Conservation (phyloP, 2,797 vertebrate genomes). For the Hylomyscus alleni region DNA sequence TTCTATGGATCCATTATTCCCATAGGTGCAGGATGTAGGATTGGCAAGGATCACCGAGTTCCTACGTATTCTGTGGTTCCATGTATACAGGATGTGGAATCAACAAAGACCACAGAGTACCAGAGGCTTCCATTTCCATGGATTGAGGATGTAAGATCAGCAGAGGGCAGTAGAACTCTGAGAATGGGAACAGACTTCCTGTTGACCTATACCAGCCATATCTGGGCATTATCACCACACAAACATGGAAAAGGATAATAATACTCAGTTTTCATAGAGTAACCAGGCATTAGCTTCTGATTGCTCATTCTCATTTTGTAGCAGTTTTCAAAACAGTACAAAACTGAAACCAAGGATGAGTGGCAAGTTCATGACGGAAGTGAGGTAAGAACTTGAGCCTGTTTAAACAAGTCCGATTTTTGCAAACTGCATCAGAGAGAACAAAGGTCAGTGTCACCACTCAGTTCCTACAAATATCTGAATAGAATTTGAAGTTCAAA, state of each 20-base stretch:
- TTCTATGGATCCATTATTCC: not conserved
- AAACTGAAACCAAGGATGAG: constrained; percentile 31
- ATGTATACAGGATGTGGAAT: not conserved
- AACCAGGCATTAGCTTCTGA: not conserved
- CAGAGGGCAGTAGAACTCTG: constrained; percentile 23
- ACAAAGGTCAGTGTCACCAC: not conserved
- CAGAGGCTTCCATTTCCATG: not conserved
- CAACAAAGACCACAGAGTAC: not conserved
- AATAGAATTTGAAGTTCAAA: constrained; percentile 18
- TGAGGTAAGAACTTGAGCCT: not conserved
- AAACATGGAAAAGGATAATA: not conserved
- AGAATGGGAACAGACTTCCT: not conserved
- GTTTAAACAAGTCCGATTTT: not conserved
- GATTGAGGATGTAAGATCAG: not conserved
- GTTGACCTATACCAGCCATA: accelerated
- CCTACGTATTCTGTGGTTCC: not conserved
- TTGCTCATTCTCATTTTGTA: not conserved
- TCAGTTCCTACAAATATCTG: not conserved
- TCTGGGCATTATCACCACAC: not conserved
- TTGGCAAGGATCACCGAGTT: not conserved
- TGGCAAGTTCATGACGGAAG: not conserved
- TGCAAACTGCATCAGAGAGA: constrained; percentile 23
- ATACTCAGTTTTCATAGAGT: not conserved
- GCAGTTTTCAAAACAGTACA: not conserved
- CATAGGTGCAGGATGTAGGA: not conserved